Percentiles rank a stretch among this genome's conserved stretches.
Conservation (phyloP, 2,888 invertebrate species). For the Hymenopus coronatus region DNA sequence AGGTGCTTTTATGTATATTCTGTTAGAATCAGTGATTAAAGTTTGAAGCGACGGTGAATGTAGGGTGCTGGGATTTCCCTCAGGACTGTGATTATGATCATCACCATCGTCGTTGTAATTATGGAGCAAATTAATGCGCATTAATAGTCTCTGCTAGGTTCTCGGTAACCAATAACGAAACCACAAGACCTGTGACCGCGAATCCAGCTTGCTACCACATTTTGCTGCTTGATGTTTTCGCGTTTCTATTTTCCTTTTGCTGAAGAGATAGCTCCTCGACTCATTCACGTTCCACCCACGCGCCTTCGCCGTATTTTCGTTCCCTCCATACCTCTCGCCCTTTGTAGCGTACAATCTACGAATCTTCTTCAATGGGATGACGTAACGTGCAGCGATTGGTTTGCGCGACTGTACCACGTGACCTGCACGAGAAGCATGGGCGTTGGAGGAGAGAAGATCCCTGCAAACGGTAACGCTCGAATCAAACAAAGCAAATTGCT, state of each 20-base stretch:
- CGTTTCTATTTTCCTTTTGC: background rate
- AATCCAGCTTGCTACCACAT: background rate
- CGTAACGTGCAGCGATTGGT: slow-evolving; percentile 48
- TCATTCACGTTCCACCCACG: slow-evolving; percentile 24
- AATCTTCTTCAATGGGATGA: slow-evolving; percentile 54
- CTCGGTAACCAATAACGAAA: background rate
- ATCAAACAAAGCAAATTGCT: background rate
- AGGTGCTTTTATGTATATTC: no score
- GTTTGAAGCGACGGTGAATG: no score
- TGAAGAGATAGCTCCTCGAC: background rate
- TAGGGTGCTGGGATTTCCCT: no score
- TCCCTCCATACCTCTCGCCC: background rate
- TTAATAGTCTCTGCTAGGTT: no score
- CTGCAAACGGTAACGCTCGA: slow-evolving; percentile 4
- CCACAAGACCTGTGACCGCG: background rate
- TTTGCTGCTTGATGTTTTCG: background rate
- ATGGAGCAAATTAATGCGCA: no score
- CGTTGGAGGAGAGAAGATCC: slow-evolving; percentile 7
- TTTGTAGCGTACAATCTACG: slow-evolving; percentile 28
- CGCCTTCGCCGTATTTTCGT: background rate
- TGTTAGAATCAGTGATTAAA: no score
- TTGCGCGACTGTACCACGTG: slow-evolving; percentile 29
- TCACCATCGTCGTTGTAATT: no score
- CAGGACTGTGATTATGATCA: no score
- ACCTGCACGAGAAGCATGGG: slow-evolving; percentile 20